Evolutionary conservation across 2,797 vertebrate genomes (phyloP).

Genomic region (Tangara arthus): DNA sequence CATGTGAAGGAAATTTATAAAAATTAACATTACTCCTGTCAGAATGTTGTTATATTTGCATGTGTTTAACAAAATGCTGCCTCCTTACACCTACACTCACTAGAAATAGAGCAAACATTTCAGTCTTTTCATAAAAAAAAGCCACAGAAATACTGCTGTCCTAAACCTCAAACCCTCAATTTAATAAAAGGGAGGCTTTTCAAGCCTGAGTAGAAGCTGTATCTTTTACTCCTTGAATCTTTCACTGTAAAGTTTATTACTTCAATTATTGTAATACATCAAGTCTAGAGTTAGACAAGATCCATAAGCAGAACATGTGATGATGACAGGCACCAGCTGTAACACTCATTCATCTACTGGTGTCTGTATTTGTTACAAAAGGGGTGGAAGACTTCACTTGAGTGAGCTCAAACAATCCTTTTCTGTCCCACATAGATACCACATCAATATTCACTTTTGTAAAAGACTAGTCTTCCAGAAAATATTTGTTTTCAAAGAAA

Average conservation of each 20-base stretch:
- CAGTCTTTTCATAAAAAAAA: neutral
- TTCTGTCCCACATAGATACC: constrained; percentile 41
- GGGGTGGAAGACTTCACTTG: constrained; percentile 41
- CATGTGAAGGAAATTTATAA: neutral
- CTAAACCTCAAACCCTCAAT: neutral
- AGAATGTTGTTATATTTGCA: constrained; percentile 19
- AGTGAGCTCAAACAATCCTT: constrained; percentile 58
- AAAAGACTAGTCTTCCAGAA: constrained; percentile 52
- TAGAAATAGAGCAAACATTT: constrained; percentile 31
- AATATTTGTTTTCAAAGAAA: constrained; percentile 45
- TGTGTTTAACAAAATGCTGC: neutral
- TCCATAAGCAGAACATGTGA: constrained; percentile 39
- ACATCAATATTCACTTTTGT: constrained; percentile 48
- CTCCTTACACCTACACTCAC: constrained; percentile 24
- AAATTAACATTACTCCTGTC: constrained; percentile 23
- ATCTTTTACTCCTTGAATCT: constrained; percentile 3
- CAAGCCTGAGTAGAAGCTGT: neutral
- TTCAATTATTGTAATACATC: constrained; percentile 44
- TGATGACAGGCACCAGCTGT: constrained; percentile 30
- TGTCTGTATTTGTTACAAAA: constrained; percentile 52
- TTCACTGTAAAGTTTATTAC: constrained; percentile 25
- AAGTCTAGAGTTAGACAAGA: constrained; percentile 33
- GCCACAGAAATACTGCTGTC: neutral
- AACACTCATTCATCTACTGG: constrained; percentile 41
- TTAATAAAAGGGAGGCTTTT: constrained; percentile 12